These are phyloP conservation scores for Falcunculus frontatus DNA, from an alignment of 2,113 vertebrate genomes.

Conservation along the genomic window DNA sequence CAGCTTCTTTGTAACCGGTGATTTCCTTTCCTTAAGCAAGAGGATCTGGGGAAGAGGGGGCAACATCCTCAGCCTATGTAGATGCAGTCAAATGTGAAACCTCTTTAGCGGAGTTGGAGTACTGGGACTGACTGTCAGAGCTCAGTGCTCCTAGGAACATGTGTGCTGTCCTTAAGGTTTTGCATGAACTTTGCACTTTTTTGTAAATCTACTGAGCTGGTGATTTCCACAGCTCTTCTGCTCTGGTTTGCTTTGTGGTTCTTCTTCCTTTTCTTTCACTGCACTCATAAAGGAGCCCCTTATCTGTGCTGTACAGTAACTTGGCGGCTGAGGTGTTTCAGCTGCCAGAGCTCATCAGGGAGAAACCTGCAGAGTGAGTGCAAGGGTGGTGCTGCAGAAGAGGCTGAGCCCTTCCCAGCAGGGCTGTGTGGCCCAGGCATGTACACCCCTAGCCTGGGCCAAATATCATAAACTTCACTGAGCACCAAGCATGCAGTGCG, in stretches of 20 bases:
- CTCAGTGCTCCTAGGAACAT: fast-evolving
- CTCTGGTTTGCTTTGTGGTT: background rate
- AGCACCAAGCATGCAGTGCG: background rate
- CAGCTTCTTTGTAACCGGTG: background rate
- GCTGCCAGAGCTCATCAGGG: background rate
- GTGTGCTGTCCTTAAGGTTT: background rate
- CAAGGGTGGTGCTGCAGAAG: background rate
- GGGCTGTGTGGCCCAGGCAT: background rate
- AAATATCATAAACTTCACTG: background rate
- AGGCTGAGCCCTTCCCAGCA: background rate
- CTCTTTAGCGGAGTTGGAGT: background rate
- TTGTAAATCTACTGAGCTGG: fast-evolving
- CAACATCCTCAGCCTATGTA: background rate
- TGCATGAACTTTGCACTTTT: background rate
- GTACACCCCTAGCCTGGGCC: background rate
- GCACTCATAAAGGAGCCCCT: background rate
- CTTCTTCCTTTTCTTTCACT: background rate
- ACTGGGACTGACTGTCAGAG: background rate
- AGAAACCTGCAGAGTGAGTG: background rate
- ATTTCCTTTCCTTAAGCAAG: background rate
- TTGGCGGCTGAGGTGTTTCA: background rate
- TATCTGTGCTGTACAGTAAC: background rate
- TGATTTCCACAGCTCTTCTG: background rate
- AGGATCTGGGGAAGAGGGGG: background rate
- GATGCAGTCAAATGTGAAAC: background rate